Conservation (phyloP, 2,797 vertebrate species). For the Cirrhinus mrigala region DNA sequence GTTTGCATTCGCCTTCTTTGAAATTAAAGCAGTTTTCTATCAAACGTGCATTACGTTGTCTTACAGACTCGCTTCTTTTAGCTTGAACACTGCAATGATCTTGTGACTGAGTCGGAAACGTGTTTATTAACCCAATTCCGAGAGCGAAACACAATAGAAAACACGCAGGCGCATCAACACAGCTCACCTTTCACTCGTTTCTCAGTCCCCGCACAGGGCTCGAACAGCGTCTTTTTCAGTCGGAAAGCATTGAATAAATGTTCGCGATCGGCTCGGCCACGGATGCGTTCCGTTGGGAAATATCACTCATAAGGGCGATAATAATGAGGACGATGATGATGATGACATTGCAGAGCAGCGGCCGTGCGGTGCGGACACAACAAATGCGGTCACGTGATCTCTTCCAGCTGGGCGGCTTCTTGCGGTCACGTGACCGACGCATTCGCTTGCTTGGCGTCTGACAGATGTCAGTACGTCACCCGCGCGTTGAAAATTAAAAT, state of each 20-base stretch:
- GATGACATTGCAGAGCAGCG: constrained; percentile 75
- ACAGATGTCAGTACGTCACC: background rate
- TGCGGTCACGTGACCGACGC: constrained; percentile 69
- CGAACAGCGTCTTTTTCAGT: background rate
- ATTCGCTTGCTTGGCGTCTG: background rate
- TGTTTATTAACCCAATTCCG: background rate
- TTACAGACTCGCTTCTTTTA: too few species aligned
- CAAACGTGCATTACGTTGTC: background rate
- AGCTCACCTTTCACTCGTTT: constrained; percentile 28
- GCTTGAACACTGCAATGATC: background rate
- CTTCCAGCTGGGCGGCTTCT: background rate
- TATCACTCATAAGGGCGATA: constrained; percentile 48
- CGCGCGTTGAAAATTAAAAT: background rate
- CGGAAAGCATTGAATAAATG: background rate
- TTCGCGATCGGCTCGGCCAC: background rate
- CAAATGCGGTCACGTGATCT: constrained; percentile 76
- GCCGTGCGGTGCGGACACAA: constrained; percentile 67
- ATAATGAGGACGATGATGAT: constrained; percentile 52
- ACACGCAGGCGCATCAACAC: too few species aligned
- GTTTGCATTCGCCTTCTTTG: background rate
- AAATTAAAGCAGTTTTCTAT: background rate
- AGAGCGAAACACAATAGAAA: constrained; percentile 1
- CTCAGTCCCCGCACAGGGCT: background rate
- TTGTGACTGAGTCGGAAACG: background rate
- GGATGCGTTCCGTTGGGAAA: constrained; percentile 1